A percentile compares a stretch with the other conserved stretches of the same genome.
These are phyloP conservation scores for Rissa tridactyla DNA, from an alignment of 2,113 vertebrate genomes.

Conservation along the genomic window DNA sequence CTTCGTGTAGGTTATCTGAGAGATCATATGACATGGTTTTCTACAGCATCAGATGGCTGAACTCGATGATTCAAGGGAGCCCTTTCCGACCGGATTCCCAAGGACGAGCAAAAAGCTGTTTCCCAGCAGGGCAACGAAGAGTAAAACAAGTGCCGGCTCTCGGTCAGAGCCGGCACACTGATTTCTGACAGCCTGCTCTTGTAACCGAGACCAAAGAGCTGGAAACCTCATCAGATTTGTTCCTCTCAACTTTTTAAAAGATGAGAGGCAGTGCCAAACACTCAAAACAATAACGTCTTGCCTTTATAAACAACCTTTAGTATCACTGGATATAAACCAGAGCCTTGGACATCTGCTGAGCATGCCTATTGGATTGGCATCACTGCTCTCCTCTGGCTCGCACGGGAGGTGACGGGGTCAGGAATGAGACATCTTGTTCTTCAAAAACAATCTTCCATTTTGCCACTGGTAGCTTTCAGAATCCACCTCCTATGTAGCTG, in stretches of 20 bases:
- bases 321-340: constrained; percentile 62
- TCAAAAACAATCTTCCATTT: constrained; percentile 43
- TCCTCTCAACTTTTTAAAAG: constrained; percentile 45
- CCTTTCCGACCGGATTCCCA: background rate
- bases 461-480: constrained; percentile 21
- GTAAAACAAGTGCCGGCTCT: constrained; percentile 28
- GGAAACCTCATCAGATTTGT: constrained; percentile 61
- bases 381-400: constrained; percentile 15
- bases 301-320: constrained; percentile 65
- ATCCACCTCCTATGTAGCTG: background rate
- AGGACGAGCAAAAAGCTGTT: background rate
- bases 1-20: background rate
- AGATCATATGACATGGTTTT: background rate
- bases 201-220: constrained; percentile 19
- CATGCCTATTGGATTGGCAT: constrained; percentile 49
- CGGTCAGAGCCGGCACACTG: background rate
- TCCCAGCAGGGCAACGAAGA: background rate
- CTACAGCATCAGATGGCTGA: background rate
- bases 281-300: constrained; percentile 61
- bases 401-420: constrained; percentile 15
- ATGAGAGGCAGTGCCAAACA: constrained; percentile 52
- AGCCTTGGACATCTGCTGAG: constrained; percentile 60
- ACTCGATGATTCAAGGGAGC: background rate
- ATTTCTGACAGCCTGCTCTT: background rate
- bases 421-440: constrained; percentile 49